A percentile compares a stretch with the other conserved stretches of the same genome.
phyloP scores from a whole-genome alignment of 2,888 invertebrate species.

The Lasioglossum pauxillum region DNA sequence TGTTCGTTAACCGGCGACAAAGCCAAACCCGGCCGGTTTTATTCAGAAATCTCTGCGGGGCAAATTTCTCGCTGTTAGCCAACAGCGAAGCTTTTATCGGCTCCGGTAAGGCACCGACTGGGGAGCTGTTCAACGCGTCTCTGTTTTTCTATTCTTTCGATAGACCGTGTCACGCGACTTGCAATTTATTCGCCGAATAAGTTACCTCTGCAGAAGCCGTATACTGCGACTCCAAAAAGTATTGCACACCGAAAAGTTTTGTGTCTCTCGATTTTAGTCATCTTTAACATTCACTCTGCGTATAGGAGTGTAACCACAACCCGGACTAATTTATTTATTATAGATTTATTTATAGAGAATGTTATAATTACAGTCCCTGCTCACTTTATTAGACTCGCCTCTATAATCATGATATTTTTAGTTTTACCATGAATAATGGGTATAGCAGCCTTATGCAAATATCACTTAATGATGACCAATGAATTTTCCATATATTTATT shows the following conservation, averaged over 20 bases:
- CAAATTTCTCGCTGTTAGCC: constrained; percentile 5
- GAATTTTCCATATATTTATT: too few relatives aligned
- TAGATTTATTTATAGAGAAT: too few relatives aligned
- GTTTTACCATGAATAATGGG: too few relatives aligned
- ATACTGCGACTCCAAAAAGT: neutral
- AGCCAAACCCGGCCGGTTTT: neutral
- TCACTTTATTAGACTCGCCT: too few relatives aligned
- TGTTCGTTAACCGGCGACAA: constrained; percentile 26
- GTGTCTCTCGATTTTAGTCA: too few relatives aligned
- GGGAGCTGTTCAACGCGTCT: neutral
- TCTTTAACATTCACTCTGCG: too few relatives aligned
- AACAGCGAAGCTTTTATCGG: neutral
- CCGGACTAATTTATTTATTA: too few relatives aligned
- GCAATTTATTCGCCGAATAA: neutral
- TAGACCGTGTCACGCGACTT: neutral
- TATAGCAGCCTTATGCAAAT: too few relatives aligned
- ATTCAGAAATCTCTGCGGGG: constrained; percentile 17
- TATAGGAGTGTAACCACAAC: too few relatives aligned
- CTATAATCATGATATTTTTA: too few relatives aligned
- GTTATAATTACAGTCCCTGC: too few relatives aligned
- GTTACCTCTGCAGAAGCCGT: neutral
- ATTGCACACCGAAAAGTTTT: neutral
- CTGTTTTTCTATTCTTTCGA: constrained; percentile 2
- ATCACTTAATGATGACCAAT: too few relatives aligned
- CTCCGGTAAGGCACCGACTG: neutral